phyloP scores from a whole-genome alignment of 2,113 vertebrate species.

The Xiphophorus couchianus region DNA sequence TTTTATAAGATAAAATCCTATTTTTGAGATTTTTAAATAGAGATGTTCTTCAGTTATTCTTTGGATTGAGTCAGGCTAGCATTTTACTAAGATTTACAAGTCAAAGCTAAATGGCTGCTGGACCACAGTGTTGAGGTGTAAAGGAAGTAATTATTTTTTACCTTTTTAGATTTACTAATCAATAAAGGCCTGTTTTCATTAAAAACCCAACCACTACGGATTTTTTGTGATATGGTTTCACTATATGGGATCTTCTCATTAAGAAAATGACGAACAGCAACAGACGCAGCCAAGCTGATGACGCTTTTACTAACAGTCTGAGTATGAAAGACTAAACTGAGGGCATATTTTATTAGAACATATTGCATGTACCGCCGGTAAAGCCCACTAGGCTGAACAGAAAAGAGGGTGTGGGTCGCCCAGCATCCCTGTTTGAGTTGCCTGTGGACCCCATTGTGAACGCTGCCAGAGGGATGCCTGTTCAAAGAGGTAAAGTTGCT shows the following conservation, averaged over 20 bases:
- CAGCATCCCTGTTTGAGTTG: constrained; percentile 51
- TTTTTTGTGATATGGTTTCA: not conserved
- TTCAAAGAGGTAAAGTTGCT: constrained; percentile 64
- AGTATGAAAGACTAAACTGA: constrained; percentile 13
- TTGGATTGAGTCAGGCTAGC: not conserved
- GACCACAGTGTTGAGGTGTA: too few relatives aligned
- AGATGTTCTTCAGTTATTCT: not conserved
- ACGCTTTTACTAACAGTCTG: constrained; percentile 11
- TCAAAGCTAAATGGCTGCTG: not conserved
- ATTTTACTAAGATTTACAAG: not conserved
- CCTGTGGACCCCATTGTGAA: constrained; percentile 45
- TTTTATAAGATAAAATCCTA: not conserved
- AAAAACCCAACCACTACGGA: not conserved
- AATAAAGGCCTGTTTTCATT: not conserved
- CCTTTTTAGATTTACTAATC: not conserved
- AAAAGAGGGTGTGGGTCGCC: constrained; percentile 35
- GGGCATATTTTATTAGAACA: constrained; percentile 10
- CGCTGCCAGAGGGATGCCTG: constrained; percentile 61
- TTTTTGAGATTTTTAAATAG: not conserved
- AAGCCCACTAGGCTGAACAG: constrained; percentile 32
- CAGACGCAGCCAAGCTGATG: constrained; percentile 1
- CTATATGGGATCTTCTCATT: constrained; percentile 3
- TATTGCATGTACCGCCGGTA: constrained; percentile 17
- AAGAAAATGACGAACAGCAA: not conserved
- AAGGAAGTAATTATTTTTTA: constrained; percentile 10